These are phyloP conservation scores for Pteromalus puparum DNA, from an alignment of 1,140 invertebrate genomes.

Conservation along the genomic window DNA sequence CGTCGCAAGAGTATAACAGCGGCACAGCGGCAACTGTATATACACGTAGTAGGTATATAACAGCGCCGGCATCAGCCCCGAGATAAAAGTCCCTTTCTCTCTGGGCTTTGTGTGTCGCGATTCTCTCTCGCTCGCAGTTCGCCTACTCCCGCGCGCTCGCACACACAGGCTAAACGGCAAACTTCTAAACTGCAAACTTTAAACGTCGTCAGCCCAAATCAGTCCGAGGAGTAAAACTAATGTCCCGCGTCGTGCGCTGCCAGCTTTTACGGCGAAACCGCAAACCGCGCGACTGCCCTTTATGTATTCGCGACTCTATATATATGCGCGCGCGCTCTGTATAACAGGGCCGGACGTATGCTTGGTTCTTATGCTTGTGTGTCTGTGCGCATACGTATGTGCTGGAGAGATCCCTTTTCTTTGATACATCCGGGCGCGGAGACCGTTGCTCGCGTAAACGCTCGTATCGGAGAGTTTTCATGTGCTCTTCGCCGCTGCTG, in stretches of 20 bases:
- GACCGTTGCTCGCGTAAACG: background rate
- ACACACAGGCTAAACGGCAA: constrained; percentile 20
- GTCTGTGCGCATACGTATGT: background rate
- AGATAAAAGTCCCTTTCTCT: constrained; percentile 41
- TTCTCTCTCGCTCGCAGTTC: constrained; percentile 2
- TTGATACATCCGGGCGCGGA: constrained; percentile 18
- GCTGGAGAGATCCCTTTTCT: constrained; percentile 30
- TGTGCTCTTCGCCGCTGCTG: no score
- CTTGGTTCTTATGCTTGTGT: background rate
- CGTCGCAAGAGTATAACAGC: background rate
- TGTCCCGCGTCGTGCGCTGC: background rate
- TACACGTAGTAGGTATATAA: background rate
- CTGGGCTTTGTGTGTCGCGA: constrained; percentile 8
- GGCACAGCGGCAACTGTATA: no score
- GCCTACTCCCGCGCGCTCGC: background rate
- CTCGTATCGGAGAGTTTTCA: background rate
- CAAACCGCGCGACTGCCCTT: constrained; percentile 12
- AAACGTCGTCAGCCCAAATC: constrained; percentile 24
- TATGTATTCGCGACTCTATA: no score
- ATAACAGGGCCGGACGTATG: background rate
- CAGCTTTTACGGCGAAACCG: constrained; percentile 15
- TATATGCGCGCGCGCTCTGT: background rate
- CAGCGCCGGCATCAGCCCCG: constrained; percentile 2
- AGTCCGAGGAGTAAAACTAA: constrained; percentile 12
- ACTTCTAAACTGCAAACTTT: constrained; percentile 39